These are phyloP conservation scores for Enteromius thamalakanensis DNA, from an alignment of 2,797 vertebrate species.

Conservation along the genomic window DNA sequence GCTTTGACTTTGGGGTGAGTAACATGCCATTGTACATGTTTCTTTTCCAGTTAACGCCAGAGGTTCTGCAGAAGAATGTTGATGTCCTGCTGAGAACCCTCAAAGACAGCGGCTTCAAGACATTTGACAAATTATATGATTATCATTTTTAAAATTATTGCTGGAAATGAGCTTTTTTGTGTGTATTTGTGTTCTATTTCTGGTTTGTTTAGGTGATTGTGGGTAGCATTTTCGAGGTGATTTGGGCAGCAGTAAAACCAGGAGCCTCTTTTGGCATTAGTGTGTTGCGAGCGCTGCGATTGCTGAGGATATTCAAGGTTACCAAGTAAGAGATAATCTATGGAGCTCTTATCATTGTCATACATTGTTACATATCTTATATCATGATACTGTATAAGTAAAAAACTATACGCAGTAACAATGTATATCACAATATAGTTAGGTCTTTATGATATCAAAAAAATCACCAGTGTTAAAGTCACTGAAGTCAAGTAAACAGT, in stretches of 20 bases:
- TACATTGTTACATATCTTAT: neutral
- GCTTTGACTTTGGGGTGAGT: constrained; percentile 97
- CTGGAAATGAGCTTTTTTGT: neutral
- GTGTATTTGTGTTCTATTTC: constrained; percentile 38
- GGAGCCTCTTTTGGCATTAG: constrained; percentile 96
- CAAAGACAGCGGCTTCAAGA: neutral
- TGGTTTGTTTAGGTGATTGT: constrained; percentile 86
- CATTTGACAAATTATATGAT: neutral
- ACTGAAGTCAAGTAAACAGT: neutral
- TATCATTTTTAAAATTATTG: neutral
- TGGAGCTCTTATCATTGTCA: neutral
- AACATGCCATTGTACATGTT: neutral
- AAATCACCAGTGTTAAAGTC: too few species aligned
- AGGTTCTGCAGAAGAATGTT: neutral
- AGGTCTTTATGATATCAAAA: neutral
- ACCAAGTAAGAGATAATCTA: constrained; percentile 85
- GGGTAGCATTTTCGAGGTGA: constrained; percentile 96
- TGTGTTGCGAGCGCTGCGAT: constrained; percentile 88
- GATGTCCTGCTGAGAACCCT: neutral
- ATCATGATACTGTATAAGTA: neutral
- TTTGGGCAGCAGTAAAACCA: constrained; percentile 93
- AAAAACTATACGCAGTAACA: neutral
- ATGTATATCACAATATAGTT: neutral
- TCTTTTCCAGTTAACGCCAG: constrained; percentile 4
- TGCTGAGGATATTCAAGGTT: constrained; percentile 97